phyloP scores from a whole-genome alignment of 2,888 invertebrate species.

The Temnothorax unifasciatus region DNA sequence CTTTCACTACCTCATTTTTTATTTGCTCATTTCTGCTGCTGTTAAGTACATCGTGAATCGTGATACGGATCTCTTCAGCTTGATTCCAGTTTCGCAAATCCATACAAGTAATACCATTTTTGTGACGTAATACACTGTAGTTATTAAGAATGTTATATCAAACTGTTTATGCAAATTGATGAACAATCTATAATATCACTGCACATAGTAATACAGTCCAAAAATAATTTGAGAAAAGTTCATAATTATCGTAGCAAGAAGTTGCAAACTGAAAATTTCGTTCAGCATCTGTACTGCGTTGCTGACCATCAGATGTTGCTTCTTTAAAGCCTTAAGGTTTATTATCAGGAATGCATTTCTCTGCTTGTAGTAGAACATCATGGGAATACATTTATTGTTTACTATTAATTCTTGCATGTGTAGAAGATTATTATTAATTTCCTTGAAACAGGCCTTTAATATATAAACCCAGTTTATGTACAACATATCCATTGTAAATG shows the following conservation, averaged over 20 bases:
- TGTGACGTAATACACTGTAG: background rate
- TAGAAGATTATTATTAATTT: background rate
- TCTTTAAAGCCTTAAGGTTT: background rate
- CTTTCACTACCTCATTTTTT: background rate
- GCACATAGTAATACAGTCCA: background rate
- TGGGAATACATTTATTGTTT: background rate
- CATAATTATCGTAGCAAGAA: background rate
- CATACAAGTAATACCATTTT: background rate
- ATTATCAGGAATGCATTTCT: background rate
- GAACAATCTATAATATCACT: too few species aligned
- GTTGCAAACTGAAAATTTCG: background rate
- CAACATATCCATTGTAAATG: background rate
- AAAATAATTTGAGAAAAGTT: background rate
- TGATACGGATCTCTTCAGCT: background rate
- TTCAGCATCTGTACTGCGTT: background rate
- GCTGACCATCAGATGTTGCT: background rate
- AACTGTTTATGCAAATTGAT: background rate
- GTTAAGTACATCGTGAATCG: background rate
- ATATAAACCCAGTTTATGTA: background rate
- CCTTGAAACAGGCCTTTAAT: constrained; percentile 1
- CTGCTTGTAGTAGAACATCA: background rate
- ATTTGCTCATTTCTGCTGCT: background rate
- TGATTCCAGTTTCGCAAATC: background rate
- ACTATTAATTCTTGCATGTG: too few species aligned
- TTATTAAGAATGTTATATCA: rapidly evolving